phyloP scores from a whole-genome alignment of 2,113 vertebrate genomes.

The Centropristis striata region DNA sequence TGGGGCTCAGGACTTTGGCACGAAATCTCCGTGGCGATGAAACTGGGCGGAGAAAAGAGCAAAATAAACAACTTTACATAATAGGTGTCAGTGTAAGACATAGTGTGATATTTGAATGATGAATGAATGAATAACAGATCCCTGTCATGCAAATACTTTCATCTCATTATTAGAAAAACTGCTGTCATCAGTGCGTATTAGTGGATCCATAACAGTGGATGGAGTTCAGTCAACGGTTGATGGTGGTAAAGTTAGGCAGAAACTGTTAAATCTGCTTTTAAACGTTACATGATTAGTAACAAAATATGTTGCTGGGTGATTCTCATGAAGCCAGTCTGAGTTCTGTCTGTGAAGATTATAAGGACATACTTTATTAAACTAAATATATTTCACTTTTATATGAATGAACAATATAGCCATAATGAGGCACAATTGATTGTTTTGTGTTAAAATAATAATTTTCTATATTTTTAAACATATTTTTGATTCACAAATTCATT shows the following conservation, averaged over 20 bases:
- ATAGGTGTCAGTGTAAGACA: not conserved
- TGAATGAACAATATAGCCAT: too few species aligned
- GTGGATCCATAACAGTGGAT: conserved; percentile 32
- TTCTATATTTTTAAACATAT: too few species aligned
- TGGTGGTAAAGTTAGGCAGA: not conserved
- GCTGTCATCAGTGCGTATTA: not conserved
- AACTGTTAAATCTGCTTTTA: not conserved
- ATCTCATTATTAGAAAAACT: not conserved
- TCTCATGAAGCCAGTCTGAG: too few species aligned
- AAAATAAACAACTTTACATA: conserved; percentile 20
- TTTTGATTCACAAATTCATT: too few species aligned
- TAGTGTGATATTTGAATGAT: conserved; percentile 1
- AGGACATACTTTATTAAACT: too few species aligned
- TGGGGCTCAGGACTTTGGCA: conserved; percentile 71
- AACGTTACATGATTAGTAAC: not conserved
- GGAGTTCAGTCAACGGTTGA: conserved; percentile 38
- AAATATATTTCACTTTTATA: too few species aligned
- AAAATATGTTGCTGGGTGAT: not conserved
- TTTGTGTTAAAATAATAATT: too few species aligned
- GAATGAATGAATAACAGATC: not conserved
- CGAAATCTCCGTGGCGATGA: conserved; percentile 81
- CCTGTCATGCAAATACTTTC: conserved; percentile 42
- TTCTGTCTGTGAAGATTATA: too few species aligned
- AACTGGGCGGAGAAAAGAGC: conserved; percentile 61
- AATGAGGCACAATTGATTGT: too few species aligned